phyloP scores from a whole-genome alignment of 2,888 invertebrate species.

The Tetragnatha montana region DNA sequence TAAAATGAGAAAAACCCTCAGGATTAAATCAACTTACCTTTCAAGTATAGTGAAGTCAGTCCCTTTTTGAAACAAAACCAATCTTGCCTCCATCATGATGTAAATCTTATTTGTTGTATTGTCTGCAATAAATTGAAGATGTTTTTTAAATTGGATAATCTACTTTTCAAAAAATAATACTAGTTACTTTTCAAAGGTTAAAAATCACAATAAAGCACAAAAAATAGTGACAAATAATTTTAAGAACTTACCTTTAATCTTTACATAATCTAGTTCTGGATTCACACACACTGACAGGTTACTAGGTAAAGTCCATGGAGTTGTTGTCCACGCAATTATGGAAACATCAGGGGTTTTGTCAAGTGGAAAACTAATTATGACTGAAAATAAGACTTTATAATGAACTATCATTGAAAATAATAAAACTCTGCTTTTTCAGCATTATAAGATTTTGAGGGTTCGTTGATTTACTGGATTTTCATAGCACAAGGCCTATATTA shows the following conservation, averaged over 20 bases:
- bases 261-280: constrained; percentile 88
- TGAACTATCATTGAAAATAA: too few relatives aligned
- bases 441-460: not conserved
- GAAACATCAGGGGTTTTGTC: constrained; percentile 82
- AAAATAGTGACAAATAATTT: not conserved
- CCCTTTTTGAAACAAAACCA: constrained; percentile 86
- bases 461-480: not conserved
- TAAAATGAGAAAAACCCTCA: too few relatives aligned
- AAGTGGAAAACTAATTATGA: constrained; percentile 91
- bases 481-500: too few relatives aligned
- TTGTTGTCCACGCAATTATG: constrained; percentile 97
- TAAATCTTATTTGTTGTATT: constrained; percentile 83
- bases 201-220: not conserved
- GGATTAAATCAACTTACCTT: constrained; percentile 74
- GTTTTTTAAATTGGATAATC: not conserved
- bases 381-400: constrained; percentile 75
- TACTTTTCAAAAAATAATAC: not conserved
- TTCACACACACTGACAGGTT: constrained; percentile 96
- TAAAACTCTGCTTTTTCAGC: too few relatives aligned
- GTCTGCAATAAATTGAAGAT: constrained; percentile 74
- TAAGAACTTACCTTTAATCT: constrained; percentile 79
- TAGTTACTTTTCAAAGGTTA: not conserved
- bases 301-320: constrained; percentile 99
- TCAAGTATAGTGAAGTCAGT: constrained; percentile 87
- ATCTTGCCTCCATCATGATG: constrained; percentile 89